A percentile compares a stretch with the other conserved stretches of the same genome.
These are phyloP conservation scores for Sylvia atricapilla DNA, from an alignment of 2,113 vertebrate species.

Conservation along the genomic window DNA sequence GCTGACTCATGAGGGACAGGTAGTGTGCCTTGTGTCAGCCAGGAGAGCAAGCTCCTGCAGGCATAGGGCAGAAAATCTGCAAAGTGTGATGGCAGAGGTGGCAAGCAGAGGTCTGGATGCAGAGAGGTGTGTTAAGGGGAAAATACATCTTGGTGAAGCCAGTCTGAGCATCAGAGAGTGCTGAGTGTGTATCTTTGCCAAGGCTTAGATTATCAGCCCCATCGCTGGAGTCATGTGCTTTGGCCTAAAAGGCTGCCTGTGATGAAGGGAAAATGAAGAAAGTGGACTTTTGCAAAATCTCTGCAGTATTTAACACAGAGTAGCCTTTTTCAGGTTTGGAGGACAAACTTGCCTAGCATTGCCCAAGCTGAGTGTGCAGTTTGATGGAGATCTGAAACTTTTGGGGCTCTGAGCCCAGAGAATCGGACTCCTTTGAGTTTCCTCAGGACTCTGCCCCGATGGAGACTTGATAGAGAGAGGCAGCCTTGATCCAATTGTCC, in stretches of 20 bases:
- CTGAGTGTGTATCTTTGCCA: not conserved
- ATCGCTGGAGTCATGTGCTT: accelerated
- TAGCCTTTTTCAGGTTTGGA: not conserved
- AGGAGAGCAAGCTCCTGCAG: not conserved
- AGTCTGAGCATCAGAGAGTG: not conserved
- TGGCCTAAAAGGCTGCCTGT: not conserved
- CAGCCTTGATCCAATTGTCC: too few species aligned
- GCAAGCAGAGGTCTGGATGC: not conserved
- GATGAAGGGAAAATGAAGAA: not conserved
- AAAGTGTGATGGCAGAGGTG: not conserved
- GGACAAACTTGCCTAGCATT: not conserved
- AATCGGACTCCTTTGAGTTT: too few species aligned
- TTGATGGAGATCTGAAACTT: not conserved
- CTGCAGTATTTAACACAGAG: not conserved
- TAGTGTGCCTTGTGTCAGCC: not conserved
- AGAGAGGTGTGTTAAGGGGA: not conserved
- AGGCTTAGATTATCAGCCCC: not conserved
- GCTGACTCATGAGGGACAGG: not conserved
- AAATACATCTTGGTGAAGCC: not conserved
- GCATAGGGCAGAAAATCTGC: not conserved
- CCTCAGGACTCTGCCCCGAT: too few species aligned
- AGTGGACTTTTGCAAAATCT: not conserved
- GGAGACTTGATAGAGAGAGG: too few species aligned
- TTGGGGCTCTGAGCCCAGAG: too few species aligned
- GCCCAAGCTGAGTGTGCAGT: not conserved